A percentile compares a stretch with the other conserved stretches of the same genome.
Conservation (phyloP, 2,888 invertebrate genomes). For the Myopa testacea region DNA sequence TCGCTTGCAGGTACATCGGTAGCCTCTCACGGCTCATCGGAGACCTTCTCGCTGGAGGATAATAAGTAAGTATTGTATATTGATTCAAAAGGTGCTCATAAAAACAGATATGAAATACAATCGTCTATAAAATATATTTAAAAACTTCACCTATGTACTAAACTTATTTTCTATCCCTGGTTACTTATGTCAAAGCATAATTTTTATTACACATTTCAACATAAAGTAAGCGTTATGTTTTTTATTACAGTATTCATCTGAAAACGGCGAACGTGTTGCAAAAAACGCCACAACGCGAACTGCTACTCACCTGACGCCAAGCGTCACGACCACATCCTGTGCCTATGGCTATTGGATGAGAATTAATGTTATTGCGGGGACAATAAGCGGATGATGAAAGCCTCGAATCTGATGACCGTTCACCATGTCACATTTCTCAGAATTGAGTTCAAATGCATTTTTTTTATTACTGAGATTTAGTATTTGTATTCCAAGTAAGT, state of each 20-base stretch:
- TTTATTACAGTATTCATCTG: slow-evolving; percentile 58
- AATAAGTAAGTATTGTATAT: slow-evolving; percentile 60
- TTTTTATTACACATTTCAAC: not conserved
- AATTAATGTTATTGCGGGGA: slow-evolving; percentile 24
- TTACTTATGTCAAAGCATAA: not conserved
- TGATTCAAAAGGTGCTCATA: too few relatives aligned
- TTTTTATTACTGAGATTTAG: too few relatives aligned
- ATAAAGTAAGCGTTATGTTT: not conserved
- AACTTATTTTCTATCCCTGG: not conserved
- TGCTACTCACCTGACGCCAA: slow-evolving; percentile 63
- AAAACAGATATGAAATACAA: too few relatives aligned
- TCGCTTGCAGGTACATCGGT: slow-evolving; percentile 69
- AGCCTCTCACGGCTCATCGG: slow-evolving; percentile 67
- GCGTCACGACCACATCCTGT: slow-evolving; percentile 51
- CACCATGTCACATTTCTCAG: too few relatives aligned
- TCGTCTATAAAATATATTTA: too few relatives aligned
- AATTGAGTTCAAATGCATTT: too few relatives aligned
- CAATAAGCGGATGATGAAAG: slow-evolving; percentile 6
- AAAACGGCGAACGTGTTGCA: slow-evolving; percentile 66
- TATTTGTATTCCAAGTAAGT: too few relatives aligned
- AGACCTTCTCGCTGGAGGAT: slow-evolving; percentile 67
- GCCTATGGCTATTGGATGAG: slow-evolving; percentile 35
- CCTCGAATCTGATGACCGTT: not conserved
- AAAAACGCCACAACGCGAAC: slow-evolving; percentile 63
- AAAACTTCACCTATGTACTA: not conserved